A percentile compares a stretch with the other conserved stretches of the same genome.
phyloP scores from a whole-genome alignment of 2,797 vertebrate genomes.

The Serranus cabrilla region DNA sequence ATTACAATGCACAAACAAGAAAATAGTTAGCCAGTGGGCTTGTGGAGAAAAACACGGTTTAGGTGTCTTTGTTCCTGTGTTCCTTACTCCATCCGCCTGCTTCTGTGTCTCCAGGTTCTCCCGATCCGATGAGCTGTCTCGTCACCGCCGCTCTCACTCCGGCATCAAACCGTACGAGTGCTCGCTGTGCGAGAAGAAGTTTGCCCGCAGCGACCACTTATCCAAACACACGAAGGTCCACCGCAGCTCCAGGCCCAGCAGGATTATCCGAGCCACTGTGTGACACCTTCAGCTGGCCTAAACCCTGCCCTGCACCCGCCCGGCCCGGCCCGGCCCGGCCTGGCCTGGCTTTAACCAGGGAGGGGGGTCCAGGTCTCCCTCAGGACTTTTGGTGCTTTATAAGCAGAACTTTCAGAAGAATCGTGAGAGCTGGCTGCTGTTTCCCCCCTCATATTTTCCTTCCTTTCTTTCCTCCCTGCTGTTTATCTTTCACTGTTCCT shows the following conservation, averaged over 20 bases:
- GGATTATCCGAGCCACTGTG: conserved; percentile 80
- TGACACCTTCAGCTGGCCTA: conserved; percentile 64
- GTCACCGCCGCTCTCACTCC: conserved; percentile 88
- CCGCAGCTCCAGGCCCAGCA: conserved; percentile 83
- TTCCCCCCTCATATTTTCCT: conserved; percentile 1
- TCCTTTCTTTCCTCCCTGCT: conserved; percentile 34
- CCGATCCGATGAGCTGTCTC: conserved; percentile 87
- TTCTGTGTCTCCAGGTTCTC: conserved; percentile 82
- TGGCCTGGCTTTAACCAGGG: neutral
- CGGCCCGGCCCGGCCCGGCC: neutral
- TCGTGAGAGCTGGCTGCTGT: conserved; percentile 48
- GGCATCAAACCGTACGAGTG: conserved; percentile 89
- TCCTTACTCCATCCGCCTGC: neutral
- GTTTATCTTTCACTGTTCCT: conserved; percentile 33
- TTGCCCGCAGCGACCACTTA: conserved; percentile 88
- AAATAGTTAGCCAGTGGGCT: neutral
- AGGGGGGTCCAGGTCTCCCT: conserved; percentile 32
- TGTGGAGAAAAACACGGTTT: neutral
- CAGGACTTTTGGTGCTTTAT: conserved; percentile 70
- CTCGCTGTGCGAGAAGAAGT: conserved; percentile 88
- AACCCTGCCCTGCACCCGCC: conserved; percentile 2
- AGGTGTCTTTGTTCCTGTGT: neutral
- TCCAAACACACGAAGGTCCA: conserved; percentile 90
- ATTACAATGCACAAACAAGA: too few species aligned
- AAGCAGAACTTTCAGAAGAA: conserved; percentile 59